Percentiles rank a stretch among this genome's conserved stretches.
These are phyloP conservation scores for Bradypodion pumilum DNA, from an alignment of 2,797 vertebrate genomes.

Conservation along the genomic window DNA sequence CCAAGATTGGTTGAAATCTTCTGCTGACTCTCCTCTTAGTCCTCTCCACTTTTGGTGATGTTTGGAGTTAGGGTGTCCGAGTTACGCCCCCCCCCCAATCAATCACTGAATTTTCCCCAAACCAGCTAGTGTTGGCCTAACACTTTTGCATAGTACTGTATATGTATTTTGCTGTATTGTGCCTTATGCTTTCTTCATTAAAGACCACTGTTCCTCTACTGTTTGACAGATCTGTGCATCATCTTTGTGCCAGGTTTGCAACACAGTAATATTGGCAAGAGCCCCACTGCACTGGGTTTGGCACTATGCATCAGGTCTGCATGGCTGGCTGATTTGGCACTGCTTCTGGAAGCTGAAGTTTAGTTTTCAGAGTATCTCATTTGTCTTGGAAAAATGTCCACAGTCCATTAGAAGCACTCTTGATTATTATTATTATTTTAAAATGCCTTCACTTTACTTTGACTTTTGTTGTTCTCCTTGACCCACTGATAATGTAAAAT, in stretches of 20 bases:
- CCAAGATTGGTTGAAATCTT: no score
- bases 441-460: slow-evolving; percentile 38
- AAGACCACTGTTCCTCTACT: not conserved
- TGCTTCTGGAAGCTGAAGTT: not conserved
- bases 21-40: no score
- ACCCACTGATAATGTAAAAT: slow-evolving; percentile 69
- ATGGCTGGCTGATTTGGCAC: not conserved
- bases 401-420: slow-evolving; percentile 68
- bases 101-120: no score
- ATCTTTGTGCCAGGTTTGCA: not conserved
- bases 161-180: not conserved
- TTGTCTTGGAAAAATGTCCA: slow-evolving; percentile 4
- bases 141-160: no score
- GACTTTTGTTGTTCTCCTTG: slow-evolving; percentile 69
- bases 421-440: no score
- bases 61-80: no score
- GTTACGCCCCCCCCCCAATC: no score
- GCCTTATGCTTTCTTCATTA: not conserved
- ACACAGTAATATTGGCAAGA: not conserved
- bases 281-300: not conserved
- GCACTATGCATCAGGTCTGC: not conserved
- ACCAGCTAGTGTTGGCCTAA: no score
- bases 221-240: not conserved
- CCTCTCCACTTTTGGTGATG: no score
- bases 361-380: not conserved